phyloP scores from a whole-genome alignment of 2,113 vertebrate species.

The Pseudonaja textilis region DNA sequence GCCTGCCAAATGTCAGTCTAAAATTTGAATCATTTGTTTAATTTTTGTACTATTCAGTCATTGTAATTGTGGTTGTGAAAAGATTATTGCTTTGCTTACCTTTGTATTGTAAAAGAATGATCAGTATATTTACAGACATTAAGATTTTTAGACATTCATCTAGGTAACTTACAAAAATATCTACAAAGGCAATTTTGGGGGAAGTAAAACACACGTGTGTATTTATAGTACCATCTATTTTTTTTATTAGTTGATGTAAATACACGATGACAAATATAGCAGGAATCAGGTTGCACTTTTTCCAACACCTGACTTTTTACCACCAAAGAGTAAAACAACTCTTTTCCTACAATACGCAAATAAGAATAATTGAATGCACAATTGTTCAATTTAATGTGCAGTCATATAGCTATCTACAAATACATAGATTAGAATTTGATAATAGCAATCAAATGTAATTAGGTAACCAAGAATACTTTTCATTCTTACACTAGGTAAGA shows the following conservation, averaged over 20 bases:
- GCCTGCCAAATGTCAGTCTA: not conserved
- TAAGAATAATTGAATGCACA: rapidly evolving
- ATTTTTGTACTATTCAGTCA: not conserved
- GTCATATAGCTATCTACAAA: not conserved
- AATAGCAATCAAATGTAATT: rapidly evolving
- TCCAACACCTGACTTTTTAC: not conserved
- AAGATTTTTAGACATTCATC: not conserved
- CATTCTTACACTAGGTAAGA: not conserved
- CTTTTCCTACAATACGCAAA: not conserved
- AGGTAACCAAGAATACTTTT: not conserved
- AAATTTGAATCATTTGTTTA: not conserved
- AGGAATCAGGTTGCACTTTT: not conserved
- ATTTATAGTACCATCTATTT: not conserved
- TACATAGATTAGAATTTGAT: rapidly evolving
- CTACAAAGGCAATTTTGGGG: rapidly evolving
- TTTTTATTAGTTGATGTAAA: not conserved
- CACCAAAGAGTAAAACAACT: not conserved
- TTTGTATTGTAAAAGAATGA: not conserved
- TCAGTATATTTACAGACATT: not conserved
- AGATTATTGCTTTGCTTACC: not conserved
- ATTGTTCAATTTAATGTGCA: not conserved
- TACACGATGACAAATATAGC: not conserved
- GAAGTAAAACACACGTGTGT: not conserved
- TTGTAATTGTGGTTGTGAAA: not conserved
- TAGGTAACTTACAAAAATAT: not conserved